A percentile compares a stretch with the other conserved stretches of the same genome.
These are phyloP conservation scores for Chrysopilus asiliformis DNA, from an alignment of 2,888 invertebrate species.

Conservation along the genomic window DNA sequence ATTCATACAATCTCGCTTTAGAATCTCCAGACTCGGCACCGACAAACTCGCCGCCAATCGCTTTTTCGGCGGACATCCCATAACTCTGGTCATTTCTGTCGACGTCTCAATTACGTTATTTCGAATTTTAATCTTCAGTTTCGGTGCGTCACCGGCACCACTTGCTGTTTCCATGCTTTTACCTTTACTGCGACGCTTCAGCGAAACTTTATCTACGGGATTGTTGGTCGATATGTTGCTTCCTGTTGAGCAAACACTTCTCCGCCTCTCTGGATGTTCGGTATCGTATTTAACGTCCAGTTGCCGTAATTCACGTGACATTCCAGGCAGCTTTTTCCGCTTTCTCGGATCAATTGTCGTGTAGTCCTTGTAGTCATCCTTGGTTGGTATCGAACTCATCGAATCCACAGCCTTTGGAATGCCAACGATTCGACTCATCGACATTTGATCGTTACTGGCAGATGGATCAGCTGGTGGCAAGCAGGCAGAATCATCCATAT, in stretches of 20 bases:
- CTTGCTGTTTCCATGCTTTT: constrained; percentile 17
- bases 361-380: constrained; percentile 65
- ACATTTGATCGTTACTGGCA: constrained; percentile 33
- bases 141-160: constrained; percentile 35
- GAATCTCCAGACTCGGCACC: constrained; percentile 63
- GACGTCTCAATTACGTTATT: constrained; percentile 37
- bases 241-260: constrained; percentile 38
- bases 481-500: constrained; percentile 61
- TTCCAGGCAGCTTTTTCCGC: constrained; percentile 41
- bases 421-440: constrained; percentile 38
- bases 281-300: constrained; percentile 45
- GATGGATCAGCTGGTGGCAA: constrained; percentile 36
- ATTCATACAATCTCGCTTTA: constrained; percentile 77
- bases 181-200: constrained; percentile 31
- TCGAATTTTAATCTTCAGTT: constrained; percentile 66
- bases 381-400: constrained; percentile 74
- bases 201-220: constrained; percentile 27
- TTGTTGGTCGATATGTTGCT: constrained; percentile 31
- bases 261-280: constrained; percentile 37
- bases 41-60: constrained; percentile 46
- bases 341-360: constrained; percentile 54
- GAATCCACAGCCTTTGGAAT: constrained; percentile 83
- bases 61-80: constrained; percentile 69
- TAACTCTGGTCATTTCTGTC: constrained; percentile 24
- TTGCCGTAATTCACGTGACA: constrained; percentile 49